phyloP scores from a whole-genome alignment of 2,797 vertebrate species.

The Argya squamiceps region DNA sequence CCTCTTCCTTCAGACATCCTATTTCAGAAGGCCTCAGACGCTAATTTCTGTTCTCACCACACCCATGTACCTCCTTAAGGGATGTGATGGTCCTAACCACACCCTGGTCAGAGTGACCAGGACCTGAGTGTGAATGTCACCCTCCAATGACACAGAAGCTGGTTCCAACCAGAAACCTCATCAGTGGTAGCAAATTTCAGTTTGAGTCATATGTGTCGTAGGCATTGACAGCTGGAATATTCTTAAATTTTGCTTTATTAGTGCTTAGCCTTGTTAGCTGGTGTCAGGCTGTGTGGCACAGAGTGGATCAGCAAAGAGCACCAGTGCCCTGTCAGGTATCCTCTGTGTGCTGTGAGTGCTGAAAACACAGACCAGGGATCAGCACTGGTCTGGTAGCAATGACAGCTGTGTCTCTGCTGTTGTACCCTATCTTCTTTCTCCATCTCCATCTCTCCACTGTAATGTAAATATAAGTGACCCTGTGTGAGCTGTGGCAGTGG shows the following conservation, averaged over 20 bases:
- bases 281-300: not conserved
- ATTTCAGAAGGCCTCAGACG: not conserved
- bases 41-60: not conserved
- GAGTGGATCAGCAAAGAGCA: not conserved
- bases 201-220: not conserved
- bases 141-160: not conserved
- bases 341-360: not conserved
- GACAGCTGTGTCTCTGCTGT: not conserved
- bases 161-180: not conserved
- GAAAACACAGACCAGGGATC: not conserved
- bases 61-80: not conserved
- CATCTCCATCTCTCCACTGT: not conserved
- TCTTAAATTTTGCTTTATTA: not conserved
- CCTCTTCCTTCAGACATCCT: not conserved
- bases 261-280: not conserved
- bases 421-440: not conserved
- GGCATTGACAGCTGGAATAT: not conserved
- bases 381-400: not conserved
- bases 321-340: not conserved
- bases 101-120: not conserved
- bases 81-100: not conserved
- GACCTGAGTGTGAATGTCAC: not conserved
- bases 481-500: rapidly evolving
- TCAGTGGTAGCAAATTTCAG: not conserved
- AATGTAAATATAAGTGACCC: not conserved